phyloP scores from a whole-genome alignment of 2,888 invertebrate genomes.

The Alentia gelatinosa region DNA sequence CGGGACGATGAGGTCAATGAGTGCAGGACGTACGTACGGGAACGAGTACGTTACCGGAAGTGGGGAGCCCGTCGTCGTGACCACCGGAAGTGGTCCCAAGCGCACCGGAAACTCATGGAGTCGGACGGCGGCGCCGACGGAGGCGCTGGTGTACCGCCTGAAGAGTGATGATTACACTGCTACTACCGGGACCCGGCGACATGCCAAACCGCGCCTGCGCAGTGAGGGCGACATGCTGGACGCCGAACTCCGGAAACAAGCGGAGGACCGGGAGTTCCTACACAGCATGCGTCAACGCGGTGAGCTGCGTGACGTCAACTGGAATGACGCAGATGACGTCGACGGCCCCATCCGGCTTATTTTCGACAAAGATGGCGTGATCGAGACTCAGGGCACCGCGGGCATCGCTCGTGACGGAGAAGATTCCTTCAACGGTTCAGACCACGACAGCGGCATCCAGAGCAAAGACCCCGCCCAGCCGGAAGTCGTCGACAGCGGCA shows the following conservation, averaged over 20 bases:
- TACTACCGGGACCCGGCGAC: background rate
- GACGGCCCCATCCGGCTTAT: background rate
- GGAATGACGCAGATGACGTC: background rate
- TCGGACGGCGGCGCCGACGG: background rate
- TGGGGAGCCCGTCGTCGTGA: background rate
- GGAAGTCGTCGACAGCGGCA: background rate
- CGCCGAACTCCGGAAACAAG: background rate
- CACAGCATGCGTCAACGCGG: background rate
- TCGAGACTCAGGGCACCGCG: background rate
- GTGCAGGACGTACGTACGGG: background rate
- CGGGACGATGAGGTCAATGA: no score
- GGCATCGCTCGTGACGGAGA: background rate
- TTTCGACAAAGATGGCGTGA: constrained; percentile 37
- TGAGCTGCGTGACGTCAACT: background rate
- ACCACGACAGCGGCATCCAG: background rate
- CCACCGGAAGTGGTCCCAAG: background rate
- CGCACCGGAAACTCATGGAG: background rate
- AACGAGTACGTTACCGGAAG: background rate
- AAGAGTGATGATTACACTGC: background rate
- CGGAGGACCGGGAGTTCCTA: background rate
- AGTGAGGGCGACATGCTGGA: constrained; percentile 38
- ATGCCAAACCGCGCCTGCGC: background rate
- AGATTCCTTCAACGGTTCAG: background rate
- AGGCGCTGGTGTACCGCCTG: constrained; percentile 6
- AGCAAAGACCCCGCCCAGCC: background rate